Base-by-base conservation (phyloP, 1,140 invertebrate genomes). In the Lasioglossum albipes region DNA sequence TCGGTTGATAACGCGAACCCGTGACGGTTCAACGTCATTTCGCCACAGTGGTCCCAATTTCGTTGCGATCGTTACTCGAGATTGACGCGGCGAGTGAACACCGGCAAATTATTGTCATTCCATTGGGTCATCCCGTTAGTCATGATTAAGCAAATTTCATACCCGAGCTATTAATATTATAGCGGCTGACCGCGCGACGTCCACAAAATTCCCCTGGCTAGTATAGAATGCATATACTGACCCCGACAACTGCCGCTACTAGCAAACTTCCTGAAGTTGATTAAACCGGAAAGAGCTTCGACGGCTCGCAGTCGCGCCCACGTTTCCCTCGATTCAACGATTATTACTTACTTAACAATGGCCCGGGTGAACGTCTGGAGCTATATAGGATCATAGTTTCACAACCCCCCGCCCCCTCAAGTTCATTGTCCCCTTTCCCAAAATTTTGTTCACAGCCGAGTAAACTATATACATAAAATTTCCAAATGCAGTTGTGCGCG, bases 201-300 rank as follows among this genome's bases (percentile, higher is more conserved):
- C 76, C 86, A 88, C 87, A 87, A 88, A 88, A 88, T 87, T 88
- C 87, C 87, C 87, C 66, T 75, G 77, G 73, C 86, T 88, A 86
- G 82, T 88, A 88, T 86, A 87, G 79, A 86, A 88, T 88, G 84
- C 84, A 88, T 86, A 52, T 66, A 82, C 84, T 83, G 78, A 84
- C 75, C 79, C 62, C 73, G 80, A 74, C 85, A 85, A 82, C 83
- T 74, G 57, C 81, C 65, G 59, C 62, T 64, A 67, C 75, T 69
- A 65, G 82, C 74, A 67, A 85, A 88, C 87, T 88, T 87, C 75
- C 77, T 68, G 75, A 85, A 85, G 76, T 87, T 77, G 80, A 88
- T 85, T 87, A 87, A 87, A 87, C 76, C 76, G 71, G 65, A 71
- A 84, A 79, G 52, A 78, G 59, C 71, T 82, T 79, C 62, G 69